phyloP scores from a whole-genome alignment of 1,140 invertebrate genomes.

The Dendrolimus punctatus region DNA sequence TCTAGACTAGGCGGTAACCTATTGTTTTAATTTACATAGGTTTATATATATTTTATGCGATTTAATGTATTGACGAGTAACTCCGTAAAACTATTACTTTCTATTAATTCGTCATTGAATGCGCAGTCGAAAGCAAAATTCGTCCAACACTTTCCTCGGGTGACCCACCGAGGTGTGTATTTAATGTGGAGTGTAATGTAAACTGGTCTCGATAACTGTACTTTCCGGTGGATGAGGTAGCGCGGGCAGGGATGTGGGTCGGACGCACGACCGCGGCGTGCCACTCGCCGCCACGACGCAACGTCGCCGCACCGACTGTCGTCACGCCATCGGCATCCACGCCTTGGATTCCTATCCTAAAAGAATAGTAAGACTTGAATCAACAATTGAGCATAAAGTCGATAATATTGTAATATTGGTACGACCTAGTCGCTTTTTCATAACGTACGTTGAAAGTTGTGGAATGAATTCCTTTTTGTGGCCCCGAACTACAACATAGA shows the following conservation, averaged over 20 bases:
- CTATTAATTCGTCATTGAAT: conserved; percentile 36
- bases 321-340: background rate
- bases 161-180: conserved; percentile 40
- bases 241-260: conserved; percentile 26
- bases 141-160: conserved; percentile 60
- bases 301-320: background rate
- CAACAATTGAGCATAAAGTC: too few relatives aligned
- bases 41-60: background rate
- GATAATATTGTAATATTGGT: too few relatives aligned
- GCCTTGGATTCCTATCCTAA: too few relatives aligned
- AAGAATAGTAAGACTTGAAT: too few relatives aligned
- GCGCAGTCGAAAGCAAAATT: conserved; percentile 63
- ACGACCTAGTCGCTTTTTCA: too few relatives aligned
- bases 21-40: background rate
- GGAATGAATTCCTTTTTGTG: too few relatives aligned
- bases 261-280: conserved; percentile 14
- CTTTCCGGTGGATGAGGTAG: conserved; percentile 21
- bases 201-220: conserved; percentile 65
- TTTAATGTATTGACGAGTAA: conserved; percentile 5
- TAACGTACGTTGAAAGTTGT: too few relatives aligned
- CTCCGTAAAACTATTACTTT: conserved; percentile 47
- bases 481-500: too few relatives aligned
- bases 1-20: background rate
- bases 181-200: conserved; percentile 47
- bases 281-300: conserved; percentile 2